Conservation (phyloP, 2,797 vertebrate species). For the Fistularia tabacaria region DNA sequence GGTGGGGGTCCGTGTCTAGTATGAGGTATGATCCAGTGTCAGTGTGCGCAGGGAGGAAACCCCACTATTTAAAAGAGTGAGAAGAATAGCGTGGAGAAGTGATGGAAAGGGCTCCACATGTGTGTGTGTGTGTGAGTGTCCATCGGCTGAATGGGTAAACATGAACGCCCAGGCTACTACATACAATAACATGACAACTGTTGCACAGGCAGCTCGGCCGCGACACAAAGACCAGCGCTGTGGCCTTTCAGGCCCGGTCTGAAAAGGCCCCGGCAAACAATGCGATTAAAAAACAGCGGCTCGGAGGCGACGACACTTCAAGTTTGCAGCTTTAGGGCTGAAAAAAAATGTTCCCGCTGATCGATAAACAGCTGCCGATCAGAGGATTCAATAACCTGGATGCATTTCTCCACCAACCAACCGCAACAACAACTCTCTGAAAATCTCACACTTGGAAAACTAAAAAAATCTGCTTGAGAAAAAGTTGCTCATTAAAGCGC, state of each 20-base stretch:
- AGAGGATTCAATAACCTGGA: no score
- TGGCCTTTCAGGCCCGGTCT: conserved; percentile 19
- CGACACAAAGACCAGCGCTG: conserved; percentile 38
- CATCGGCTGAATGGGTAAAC: neutral
- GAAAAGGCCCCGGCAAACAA: conserved; percentile 18
- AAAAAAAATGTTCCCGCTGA: no score
- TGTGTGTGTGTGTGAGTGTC: neutral
- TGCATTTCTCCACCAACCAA: no score
- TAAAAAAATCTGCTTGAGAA: no score
- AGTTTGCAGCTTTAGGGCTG: no score
- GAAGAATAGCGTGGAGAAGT: neutral
- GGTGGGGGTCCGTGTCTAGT: conserved; percentile 30
- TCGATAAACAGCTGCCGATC: no score
- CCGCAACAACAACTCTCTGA: no score
- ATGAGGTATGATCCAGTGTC: conserved; percentile 51
- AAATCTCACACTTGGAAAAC: no score
- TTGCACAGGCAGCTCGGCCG: conserved; percentile 18
- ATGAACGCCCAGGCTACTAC: neutral
- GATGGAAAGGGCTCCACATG: no score
- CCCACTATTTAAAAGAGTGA: conserved; percentile 8
- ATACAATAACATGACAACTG: conserved; percentile 39
- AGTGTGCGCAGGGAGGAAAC: conserved; percentile 46
- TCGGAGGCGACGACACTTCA: neutral
- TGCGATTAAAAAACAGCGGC: neutral
- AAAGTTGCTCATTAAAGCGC: no score